phyloP scores from a whole-genome alignment of 2,797 vertebrate genomes.

The Scolopax bukidnonensis region DNA sequence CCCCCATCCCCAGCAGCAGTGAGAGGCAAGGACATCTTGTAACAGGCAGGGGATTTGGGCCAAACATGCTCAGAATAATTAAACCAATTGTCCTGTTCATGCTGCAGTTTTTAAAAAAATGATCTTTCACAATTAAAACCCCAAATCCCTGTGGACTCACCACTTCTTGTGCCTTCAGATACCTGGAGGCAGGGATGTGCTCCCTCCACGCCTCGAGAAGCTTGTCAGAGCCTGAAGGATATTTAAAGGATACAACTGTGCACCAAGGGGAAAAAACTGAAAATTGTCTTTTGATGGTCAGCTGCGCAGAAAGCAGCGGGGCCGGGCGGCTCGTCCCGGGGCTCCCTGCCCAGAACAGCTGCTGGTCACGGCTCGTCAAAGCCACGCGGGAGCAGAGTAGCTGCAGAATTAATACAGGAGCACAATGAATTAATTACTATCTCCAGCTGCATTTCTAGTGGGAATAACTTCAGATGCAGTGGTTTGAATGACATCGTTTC shows the following conservation, averaged over 20 bases:
- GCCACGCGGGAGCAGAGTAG: not conserved
- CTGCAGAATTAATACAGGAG: slow-evolving; percentile 77
- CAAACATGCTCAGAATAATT: not conserved
- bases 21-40: not conserved
- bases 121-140: not conserved
- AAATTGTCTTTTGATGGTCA: slow-evolving; percentile 82
- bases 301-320: slow-evolving; percentile 72
- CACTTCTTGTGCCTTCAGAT: not conserved
- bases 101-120: not conserved
- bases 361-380: slow-evolving; percentile 61
- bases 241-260: slow-evolving; percentile 72
- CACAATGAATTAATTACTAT: slow-evolving; percentile 76
- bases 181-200: not conserved
- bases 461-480: slow-evolving; percentile 34
- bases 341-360: not conserved
- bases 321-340: slow-evolving; percentile 80
- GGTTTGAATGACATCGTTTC: not conserved
- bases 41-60: not conserved
- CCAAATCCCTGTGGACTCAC: not conserved
- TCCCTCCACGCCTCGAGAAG: not conserved
- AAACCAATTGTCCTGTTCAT: not conserved
- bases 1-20: not conserved
- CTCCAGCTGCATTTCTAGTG: slow-evolving; percentile 47
- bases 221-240: slow-evolving; percentile 64
- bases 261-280: slow-evolving; percentile 68